Evolutionary conservation across 2,888 invertebrate species (phyloP).

Genomic region (Nebria salina): DNA sequence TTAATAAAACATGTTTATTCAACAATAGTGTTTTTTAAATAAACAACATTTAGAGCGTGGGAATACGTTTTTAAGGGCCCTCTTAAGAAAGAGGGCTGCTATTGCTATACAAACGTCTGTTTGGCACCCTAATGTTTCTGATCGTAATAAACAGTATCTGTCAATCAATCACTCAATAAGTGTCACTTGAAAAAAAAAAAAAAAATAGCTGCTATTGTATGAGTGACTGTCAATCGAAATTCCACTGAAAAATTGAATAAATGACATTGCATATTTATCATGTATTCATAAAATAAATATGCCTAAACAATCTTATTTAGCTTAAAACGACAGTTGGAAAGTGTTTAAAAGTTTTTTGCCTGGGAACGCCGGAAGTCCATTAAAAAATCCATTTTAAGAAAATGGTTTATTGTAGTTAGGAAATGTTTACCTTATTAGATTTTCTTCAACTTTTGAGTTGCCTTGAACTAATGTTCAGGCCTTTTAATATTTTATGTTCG

Average conservation of each 20-base stretch:
- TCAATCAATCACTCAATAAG: slow-evolving; percentile 44
- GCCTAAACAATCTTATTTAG: not conserved
- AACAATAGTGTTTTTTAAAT: slow-evolving; percentile 31
- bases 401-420: not conserved
- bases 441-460: not conserved
- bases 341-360: not conserved
- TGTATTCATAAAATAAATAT: not conserved
- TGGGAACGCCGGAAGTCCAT: not conserved
- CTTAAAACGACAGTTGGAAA: not conserved
- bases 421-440: not conserved
- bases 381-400: not conserved
- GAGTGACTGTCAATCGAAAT: not conserved
- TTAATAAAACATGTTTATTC: not conserved
- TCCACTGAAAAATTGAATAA: not conserved
- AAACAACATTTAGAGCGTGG: slow-evolving; percentile 33
- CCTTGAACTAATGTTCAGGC: not conserved
- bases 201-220: not conserved
- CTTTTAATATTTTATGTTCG: not conserved
- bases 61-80: slow-evolving; percentile 19
- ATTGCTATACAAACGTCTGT: slow-evolving; percentile 3
- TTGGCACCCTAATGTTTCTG: not conserved
- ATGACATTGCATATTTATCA: not conserved
- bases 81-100: slow-evolving; percentile 29
- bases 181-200: slow-evolving; percentile 23
- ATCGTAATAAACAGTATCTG: slow-evolving; percentile 34